These are phyloP conservation scores for Sinella curviseta DNA, from an alignment of 1,140 invertebrate genomes.

Conservation along the genomic window DNA sequence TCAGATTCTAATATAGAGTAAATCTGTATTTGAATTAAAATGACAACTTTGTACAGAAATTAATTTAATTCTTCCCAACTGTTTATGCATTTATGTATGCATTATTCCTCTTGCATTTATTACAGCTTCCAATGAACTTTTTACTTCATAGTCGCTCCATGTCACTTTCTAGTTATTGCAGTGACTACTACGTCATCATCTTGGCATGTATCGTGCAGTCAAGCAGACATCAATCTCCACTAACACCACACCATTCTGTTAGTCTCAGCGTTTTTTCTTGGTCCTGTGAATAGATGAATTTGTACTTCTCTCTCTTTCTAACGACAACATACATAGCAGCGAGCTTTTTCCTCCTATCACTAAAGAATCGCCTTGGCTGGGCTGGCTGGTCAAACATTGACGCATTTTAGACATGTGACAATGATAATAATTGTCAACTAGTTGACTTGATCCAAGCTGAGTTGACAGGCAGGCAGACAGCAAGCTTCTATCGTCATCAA, in stretches of 20 bases:
- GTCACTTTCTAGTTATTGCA: not conserved
- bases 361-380: not conserved
- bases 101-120: too few species aligned
- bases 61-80: too few species aligned
- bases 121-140: too few species aligned
- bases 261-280: too few species aligned
- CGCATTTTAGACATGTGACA: constrained; percentile 17
- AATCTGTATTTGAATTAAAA: too few species aligned
- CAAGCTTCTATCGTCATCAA: not conserved
- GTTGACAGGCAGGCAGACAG: constrained; percentile 8
- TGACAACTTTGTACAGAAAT: too few species aligned
- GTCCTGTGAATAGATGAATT: too few species aligned
- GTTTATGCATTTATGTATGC: too few species aligned
- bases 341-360: not conserved
- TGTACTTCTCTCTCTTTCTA: too few species aligned
- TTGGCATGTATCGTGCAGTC: not conserved
- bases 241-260: not conserved
- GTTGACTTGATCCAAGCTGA: constrained; percentile 23
- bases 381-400: constrained; percentile 3
- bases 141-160: constrained; percentile 7
- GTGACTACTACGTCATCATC: not conserved
- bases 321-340: not conserved
- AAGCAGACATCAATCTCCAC: not conserved
- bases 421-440: constrained; percentile 22
- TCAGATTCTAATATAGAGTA: too few species aligned